A percentile compares a stretch with the other conserved stretches of the same genome.
Evolutionary conservation across 2,113 vertebrate genomes (phyloP).

Genomic region (Macrotus californicus): DNA sequence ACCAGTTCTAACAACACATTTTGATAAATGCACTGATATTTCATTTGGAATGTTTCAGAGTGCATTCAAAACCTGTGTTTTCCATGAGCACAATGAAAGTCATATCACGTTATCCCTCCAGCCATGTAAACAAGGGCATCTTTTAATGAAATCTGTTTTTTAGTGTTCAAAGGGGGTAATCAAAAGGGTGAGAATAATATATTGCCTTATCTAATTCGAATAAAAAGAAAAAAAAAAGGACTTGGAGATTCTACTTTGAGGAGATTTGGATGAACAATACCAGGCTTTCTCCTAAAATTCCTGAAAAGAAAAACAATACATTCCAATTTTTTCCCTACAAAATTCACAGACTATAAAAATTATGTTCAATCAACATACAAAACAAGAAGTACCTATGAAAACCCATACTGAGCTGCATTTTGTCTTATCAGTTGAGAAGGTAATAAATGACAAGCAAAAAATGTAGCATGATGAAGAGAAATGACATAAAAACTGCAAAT

Average conservation of each 20-base stretch:
- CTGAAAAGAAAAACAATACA: background rate
- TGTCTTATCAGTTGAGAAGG: background rate
- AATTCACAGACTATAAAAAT: background rate
- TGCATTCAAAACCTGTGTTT: conserved; percentile 1
- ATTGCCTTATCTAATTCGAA: conserved; percentile 17
- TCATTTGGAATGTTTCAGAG: conserved; percentile 16
- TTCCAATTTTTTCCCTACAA: background rate
- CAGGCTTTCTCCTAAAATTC: conserved; percentile 32
- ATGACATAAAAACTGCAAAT: background rate
- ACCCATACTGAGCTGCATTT: background rate
- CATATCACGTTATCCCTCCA: background rate
- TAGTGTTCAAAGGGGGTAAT: background rate
- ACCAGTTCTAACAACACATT: conserved; percentile 38
- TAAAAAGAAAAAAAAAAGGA: background rate
- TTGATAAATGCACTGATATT: background rate
- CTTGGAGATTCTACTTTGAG: background rate
- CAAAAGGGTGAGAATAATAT: background rate
- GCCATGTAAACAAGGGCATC: background rate
- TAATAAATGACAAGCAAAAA: conserved; percentile 29
- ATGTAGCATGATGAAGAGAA: background rate
- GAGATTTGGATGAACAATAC: background rate
- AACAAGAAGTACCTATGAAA: background rate
- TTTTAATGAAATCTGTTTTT: background rate
- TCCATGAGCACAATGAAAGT: background rate
- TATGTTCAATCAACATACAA: background rate